A percentile compares a stretch with the other conserved stretches of the same genome.
Conservation (phyloP, 2,797 vertebrate species). For the Zalophus californianus region DNA sequence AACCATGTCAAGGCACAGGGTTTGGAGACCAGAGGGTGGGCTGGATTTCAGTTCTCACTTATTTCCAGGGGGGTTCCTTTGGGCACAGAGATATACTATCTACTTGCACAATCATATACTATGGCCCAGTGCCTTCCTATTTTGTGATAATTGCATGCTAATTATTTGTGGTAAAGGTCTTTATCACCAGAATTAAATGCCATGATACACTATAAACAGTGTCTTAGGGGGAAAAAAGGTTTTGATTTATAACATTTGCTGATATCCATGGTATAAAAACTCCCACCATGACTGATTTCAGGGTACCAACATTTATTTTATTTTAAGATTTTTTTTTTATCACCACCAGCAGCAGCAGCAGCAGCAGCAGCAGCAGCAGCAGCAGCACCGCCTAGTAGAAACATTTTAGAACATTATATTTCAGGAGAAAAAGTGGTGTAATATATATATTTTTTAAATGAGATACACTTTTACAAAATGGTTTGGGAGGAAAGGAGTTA, state of each 20-base stretch:
- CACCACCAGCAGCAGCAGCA: no score
- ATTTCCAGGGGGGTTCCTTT: not conserved
- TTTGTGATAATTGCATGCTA: not conserved
- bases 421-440: not conserved
- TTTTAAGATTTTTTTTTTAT: no score
- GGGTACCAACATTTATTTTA: not conserved
- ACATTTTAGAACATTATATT: constrained; percentile 53
- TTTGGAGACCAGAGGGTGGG: not conserved
- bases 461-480: not conserved
- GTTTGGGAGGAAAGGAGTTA: not conserved
- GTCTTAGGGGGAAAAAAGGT: not conserved
- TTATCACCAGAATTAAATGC: not conserved
- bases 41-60: not conserved
- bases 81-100: not conserved
- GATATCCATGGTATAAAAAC: not conserved
- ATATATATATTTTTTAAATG: not conserved
- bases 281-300: not conserved
- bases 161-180: not conserved
- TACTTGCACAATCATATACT: not conserved
- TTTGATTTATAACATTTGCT: not conserved
- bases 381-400: not conserved
- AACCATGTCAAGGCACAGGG: not conserved
- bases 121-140: not conserved
- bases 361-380: no score
- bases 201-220: not conserved